phyloP scores from a whole-genome alignment of 2,888 invertebrate species.

The Amiota minor region DNA sequence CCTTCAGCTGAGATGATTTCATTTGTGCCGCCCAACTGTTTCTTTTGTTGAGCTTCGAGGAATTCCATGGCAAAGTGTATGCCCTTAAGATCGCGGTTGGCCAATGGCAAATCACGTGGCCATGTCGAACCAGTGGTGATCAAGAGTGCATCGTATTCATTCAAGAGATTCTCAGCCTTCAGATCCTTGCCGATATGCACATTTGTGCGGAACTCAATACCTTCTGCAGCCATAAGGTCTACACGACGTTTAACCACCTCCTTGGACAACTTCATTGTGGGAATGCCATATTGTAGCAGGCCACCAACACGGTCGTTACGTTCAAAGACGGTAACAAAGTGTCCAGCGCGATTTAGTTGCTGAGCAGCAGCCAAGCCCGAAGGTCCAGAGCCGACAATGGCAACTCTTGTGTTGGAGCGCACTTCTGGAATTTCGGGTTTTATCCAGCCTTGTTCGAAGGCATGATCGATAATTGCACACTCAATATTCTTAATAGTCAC shows the following conservation, averaged over 20 bases:
- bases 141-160: constrained; percentile 87
- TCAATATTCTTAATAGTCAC: constrained; percentile 99
- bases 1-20: constrained; percentile 86
- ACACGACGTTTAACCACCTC: constrained; percentile 92
- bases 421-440: constrained; percentile 83
- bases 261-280: constrained; percentile 98
- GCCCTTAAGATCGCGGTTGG: constrained; percentile 90
- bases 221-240: constrained; percentile 89
- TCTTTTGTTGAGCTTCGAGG: constrained; percentile 96
- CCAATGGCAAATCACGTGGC: constrained; percentile 91
- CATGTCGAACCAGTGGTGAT: constrained; percentile 96
- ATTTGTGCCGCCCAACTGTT: constrained; percentile 83
- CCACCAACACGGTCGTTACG: constrained; percentile 97
- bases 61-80: constrained; percentile 99
- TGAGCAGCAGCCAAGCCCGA: constrained; percentile 96
- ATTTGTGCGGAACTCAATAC: constrained; percentile 90
- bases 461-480: constrained; percentile 98
- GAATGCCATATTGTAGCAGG: constrained; percentile 96
- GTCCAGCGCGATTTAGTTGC: constrained; percentile 95
- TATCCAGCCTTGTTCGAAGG: constrained; percentile 97
- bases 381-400: constrained; percentile 94
- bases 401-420: constrained; percentile 87
- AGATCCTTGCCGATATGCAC: constrained; percentile 94
- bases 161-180: constrained; percentile 81
- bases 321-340: constrained; percentile 96